phyloP scores from a whole-genome alignment of 2,888 invertebrate genomes.

The Apodemia zela region DNA sequence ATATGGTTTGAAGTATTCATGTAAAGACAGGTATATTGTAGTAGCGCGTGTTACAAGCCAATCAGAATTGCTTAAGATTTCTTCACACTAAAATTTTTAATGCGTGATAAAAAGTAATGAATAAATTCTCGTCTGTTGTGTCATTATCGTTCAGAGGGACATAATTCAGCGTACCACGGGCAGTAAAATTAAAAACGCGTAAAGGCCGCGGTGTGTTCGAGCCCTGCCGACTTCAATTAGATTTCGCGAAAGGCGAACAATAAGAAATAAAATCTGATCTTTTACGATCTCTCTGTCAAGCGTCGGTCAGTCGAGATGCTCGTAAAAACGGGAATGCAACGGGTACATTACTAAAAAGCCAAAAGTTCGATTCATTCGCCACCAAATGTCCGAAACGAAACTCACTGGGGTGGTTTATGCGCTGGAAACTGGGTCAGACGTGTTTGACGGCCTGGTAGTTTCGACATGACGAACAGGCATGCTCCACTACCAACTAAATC shows the following conservation, averaged over 20 bases:
- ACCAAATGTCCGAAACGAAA: conserved; percentile 54
- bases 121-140: conserved; percentile 50
- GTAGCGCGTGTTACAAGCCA: conserved; percentile 10
- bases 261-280: conserved; percentile 76
- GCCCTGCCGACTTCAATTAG: conserved; percentile 70
- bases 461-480: conserved; percentile 34
- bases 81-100: conserved; percentile 48
- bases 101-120: conserved; percentile 67
- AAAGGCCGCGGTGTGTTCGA: conserved; percentile 57
- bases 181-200: conserved; percentile 74
- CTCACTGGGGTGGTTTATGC: conserved; percentile 67
- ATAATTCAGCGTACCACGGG: conserved; percentile 59
- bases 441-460: conserved; percentile 15
- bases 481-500: conserved; percentile 17
- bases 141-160: conserved; percentile 54
- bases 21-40: conserved; percentile 7
- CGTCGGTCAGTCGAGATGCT: conserved; percentile 63
- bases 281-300: conserved; percentile 72
- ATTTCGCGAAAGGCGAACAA: conserved; percentile 78
- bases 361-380: conserved; percentile 50
- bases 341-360: conserved; percentile 60
- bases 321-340: conserved; percentile 75
- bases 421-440: conserved; percentile 64
- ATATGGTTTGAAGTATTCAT: neutral
- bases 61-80: conserved; percentile 16